phyloP scores from a whole-genome alignment of 1,140 invertebrate species.

The Bombyx mandarina region DNA sequence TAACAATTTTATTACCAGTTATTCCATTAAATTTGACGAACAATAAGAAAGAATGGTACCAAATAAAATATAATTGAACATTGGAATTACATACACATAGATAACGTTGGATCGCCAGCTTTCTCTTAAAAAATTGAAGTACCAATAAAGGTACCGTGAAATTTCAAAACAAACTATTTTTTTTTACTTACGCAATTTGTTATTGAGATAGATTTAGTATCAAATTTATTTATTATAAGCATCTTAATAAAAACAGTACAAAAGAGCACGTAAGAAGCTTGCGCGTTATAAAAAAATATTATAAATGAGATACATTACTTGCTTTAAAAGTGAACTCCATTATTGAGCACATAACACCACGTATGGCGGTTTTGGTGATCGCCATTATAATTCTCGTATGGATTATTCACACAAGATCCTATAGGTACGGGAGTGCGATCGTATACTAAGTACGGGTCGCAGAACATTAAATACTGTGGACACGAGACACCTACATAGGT shows the following conservation, averaged over 20 bases:
- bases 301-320: slow-evolving; percentile 38
- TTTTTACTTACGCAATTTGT: too few species aligned
- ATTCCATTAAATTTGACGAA: too few species aligned
- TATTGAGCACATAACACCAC: slow-evolving; percentile 61
- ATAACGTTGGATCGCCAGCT: slow-evolving; percentile 10
- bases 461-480: slow-evolving; percentile 29
- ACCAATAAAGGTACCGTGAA: neutral
- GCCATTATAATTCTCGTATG: slow-evolving; percentile 27
- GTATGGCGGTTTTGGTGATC: slow-evolving; percentile 54
- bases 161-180: too few species aligned
- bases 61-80: slow-evolving; percentile 17
- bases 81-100: slow-evolving; percentile 11
- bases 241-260: too few species aligned
- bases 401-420: too few species aligned
- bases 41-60: slow-evolving; percentile 14
- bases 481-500: slow-evolving; percentile 33
- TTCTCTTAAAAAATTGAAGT: slow-evolving; percentile 14
- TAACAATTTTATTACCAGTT: too few species aligned
- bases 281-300: too few species aligned
- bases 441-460: slow-evolving; percentile 15
- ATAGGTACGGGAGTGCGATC: too few species aligned
- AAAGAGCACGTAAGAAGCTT: too few species aligned
- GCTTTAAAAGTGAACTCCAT: slow-evolving; percentile 68
- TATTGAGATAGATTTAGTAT: too few species aligned
- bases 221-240: too few species aligned